Evolutionary conservation across 2,113 vertebrate genomes (phyloP).

Genomic region (Corydoras maculifer): DNA sequence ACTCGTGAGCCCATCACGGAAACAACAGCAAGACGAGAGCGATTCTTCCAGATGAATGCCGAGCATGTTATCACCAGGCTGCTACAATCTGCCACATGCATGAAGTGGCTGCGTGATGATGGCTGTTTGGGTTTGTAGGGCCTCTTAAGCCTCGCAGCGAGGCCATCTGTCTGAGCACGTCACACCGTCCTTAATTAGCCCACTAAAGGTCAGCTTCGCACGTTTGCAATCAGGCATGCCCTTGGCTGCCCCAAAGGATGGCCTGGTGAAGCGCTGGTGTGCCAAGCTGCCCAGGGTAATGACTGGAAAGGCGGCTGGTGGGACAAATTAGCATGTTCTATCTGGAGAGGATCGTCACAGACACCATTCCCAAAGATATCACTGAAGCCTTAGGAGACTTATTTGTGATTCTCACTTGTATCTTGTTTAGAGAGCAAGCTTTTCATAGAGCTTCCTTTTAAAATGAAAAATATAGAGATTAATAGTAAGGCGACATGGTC

Average conservation of each 20-base stretch:
- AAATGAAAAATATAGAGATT: too few relatives aligned
- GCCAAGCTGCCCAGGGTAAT: constrained; percentile 44
- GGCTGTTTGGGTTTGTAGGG: constrained; percentile 24
- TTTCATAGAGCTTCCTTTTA: too few relatives aligned
- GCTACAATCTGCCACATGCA: constrained; percentile 18
- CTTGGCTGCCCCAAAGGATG: constrained; percentile 40
- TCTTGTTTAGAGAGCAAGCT: too few relatives aligned
- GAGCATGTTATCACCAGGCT: constrained; percentile 30
- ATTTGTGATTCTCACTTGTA: too few relatives aligned
- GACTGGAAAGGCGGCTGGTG: constrained; percentile 14
- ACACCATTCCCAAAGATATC: too few relatives aligned
- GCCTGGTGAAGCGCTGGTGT: constrained; percentile 35
- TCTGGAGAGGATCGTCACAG: not conserved
- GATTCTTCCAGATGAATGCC: constrained; percentile 14
- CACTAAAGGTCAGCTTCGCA: constrained; percentile 62
- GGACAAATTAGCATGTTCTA: not conserved
- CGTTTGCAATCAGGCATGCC: constrained; percentile 47
- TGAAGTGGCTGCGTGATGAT: constrained; percentile 39
- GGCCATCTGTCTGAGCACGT: constrained; percentile 23
- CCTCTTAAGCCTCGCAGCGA: constrained; percentile 30
- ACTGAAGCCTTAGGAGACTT: too few relatives aligned
- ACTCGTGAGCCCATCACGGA: constrained; percentile 4
- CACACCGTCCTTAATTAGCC: constrained; percentile 51
- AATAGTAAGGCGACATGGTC: too few relatives aligned
- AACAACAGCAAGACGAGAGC: not conserved